Percentiles rank a stretch among this genome's conserved stretches.
Conservation (phyloP, 2,797 vertebrate species). For the Nannoperca obscura region DNA sequence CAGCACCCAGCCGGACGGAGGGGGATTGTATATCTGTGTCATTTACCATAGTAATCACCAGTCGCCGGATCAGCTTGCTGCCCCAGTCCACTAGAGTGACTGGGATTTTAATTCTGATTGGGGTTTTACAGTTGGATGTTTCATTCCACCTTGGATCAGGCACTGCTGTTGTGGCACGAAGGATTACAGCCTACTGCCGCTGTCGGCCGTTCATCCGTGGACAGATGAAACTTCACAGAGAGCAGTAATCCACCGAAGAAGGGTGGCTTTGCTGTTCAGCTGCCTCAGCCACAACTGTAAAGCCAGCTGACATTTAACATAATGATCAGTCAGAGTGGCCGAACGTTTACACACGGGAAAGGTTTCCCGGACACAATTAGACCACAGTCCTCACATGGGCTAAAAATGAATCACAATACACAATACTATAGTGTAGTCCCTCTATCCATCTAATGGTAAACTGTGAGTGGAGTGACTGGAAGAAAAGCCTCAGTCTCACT, state of each 20-base stretch:
- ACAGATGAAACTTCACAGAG: constrained; percentile 80
- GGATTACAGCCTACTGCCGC: constrained; percentile 72
- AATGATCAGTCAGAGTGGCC: constrained; percentile 82
- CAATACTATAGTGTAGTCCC: constrained; percentile 74
- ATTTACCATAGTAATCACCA: constrained; percentile 65
- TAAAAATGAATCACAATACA: constrained; percentile 82
- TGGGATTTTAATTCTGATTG: constrained; percentile 74
- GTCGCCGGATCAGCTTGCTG: constrained; percentile 63
- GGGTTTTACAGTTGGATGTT: constrained; percentile 70
- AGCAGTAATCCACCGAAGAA: constrained; percentile 76
- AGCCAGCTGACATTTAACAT: constrained; percentile 83
- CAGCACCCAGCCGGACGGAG: constrained; percentile 24
- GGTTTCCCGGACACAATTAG: constrained; percentile 83
- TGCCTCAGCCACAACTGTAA: constrained; percentile 75
- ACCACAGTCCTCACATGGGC: constrained; percentile 73
- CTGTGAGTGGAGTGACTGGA: constrained; percentile 81
- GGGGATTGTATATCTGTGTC: constrained; percentile 65
- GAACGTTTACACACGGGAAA: constrained; percentile 76
- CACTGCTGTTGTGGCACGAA: constrained; percentile 63
- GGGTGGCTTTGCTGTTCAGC: constrained; percentile 76
- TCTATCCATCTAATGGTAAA: constrained; percentile 77
- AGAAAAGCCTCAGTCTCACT: constrained; percentile 80
- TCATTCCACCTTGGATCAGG: constrained; percentile 77
- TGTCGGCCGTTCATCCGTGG: constrained; percentile 67
- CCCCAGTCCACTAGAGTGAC: constrained; percentile 69